Evolutionary conservation across 2,797 vertebrate genomes (phyloP).

Genomic region (Lithobates pipiens): DNA sequence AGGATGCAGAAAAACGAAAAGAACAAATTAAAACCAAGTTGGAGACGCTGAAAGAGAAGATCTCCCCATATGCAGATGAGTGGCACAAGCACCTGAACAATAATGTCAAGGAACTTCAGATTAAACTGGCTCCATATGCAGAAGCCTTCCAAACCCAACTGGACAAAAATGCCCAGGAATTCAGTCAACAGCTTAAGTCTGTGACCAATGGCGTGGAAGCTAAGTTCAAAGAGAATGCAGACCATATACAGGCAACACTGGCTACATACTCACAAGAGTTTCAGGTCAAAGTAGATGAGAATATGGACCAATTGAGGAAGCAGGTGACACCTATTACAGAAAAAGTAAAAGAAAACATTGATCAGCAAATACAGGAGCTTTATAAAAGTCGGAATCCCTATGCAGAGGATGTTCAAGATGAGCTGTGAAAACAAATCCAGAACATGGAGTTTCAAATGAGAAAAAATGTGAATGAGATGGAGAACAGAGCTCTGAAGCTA

Average conservation of each 20-base stretch:
- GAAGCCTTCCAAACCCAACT: constrained; percentile 72
- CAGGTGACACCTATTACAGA: constrained; percentile 69
- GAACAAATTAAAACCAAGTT: constrained; percentile 73
- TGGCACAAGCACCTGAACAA: constrained; percentile 75
- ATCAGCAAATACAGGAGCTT: constrained; percentile 68
- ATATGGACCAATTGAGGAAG: constrained; percentile 64
- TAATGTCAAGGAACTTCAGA: constrained; percentile 76
- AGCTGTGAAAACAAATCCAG: constrained; percentile 72
- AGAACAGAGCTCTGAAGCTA: constrained; percentile 67
- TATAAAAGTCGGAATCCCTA: constrained; percentile 65
- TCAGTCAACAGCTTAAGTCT: constrained; percentile 73
- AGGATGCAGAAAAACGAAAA: constrained; percentile 71
- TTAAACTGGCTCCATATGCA: constrained; percentile 71
- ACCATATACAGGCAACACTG: constrained; percentile 80
- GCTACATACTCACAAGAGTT: constrained; percentile 75
- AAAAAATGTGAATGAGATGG: constrained; percentile 68
- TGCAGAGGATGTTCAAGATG: constrained; percentile 64
- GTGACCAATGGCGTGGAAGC: constrained; percentile 67
- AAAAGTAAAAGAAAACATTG: constrained; percentile 77
- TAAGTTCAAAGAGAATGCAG: constrained; percentile 75
- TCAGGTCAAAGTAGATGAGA: constrained; percentile 66
- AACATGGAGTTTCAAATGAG: constrained; percentile 73
- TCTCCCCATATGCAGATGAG: constrained; percentile 72
- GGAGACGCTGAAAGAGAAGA: constrained; percentile 68
- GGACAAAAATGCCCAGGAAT: constrained; percentile 61